phyloP scores from a whole-genome alignment of 2,888 invertebrate species.

The Xestia c-nigrum region DNA sequence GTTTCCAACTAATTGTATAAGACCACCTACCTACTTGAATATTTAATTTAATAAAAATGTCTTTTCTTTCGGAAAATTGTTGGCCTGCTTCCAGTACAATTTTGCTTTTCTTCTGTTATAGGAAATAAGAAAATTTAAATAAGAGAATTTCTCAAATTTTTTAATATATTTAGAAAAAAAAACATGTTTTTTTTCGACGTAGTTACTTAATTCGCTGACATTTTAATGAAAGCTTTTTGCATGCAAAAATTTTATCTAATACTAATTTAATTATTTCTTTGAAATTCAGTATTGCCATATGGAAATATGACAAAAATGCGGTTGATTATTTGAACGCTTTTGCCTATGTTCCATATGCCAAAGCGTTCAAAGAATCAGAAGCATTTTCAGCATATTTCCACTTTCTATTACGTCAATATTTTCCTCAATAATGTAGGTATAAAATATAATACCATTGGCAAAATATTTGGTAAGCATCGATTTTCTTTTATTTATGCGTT shows the following conservation, averaged over 20 bases:
- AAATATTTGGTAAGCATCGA: not conserved
- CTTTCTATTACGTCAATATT: not conserved
- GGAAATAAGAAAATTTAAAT: not conserved
- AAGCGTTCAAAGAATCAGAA: not conserved
- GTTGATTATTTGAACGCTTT: slow-evolving; percentile 4
- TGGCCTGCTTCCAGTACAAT: not conserved
- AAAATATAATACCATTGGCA: not conserved
- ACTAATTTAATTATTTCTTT: not conserved
- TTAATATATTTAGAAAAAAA: not conserved
- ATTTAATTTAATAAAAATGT: not conserved
- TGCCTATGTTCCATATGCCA: not conserved
- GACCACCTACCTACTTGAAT: slow-evolving; percentile 7
- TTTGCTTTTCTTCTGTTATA: not conserved
- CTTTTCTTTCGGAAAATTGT: not conserved
- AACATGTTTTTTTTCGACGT: not conserved
- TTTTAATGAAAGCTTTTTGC: not conserved
- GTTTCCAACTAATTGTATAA: not conserved
- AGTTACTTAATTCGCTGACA: not conserved
- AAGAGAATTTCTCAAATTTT: not conserved
- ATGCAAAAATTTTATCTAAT: not conserved
- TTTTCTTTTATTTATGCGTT: not conserved
- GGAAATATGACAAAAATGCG: not conserved
- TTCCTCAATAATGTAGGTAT: not conserved
- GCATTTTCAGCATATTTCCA: not conserved
- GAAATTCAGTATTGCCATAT: not conserved